phyloP scores from a whole-genome alignment of 2,888 invertebrate species.

The Melangyna quadrimaculata region DNA sequence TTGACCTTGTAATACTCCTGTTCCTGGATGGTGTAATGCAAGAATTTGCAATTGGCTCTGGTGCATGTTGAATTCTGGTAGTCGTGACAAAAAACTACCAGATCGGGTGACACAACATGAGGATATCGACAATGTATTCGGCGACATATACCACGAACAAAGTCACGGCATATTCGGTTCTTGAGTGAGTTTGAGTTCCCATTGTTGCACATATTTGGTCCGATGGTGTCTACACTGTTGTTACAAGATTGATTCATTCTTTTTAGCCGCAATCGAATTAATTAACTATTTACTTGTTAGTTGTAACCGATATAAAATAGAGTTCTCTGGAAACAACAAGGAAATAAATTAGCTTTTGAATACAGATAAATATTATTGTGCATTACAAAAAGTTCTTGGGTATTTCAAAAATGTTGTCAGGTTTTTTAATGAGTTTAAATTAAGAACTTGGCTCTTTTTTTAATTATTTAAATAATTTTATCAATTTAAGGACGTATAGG shows the following conservation, averaged over 20 bases:
- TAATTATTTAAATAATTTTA: no score
- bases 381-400: not conserved
- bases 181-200: conserved; percentile 33
- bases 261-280: not conserved
- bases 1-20: conserved; percentile 88
- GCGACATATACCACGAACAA: conserved; percentile 83
- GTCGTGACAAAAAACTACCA: conserved; percentile 84
- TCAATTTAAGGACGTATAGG: no score
- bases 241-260: conserved; percentile 43
- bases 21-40: conserved; percentile 89
- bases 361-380: not conserved
- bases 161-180: conserved; percentile 83
- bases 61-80: conserved; percentile 89
- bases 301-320: not conserved
- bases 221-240: not conserved
- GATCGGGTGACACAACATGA: conserved; percentile 73
- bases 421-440: no score
- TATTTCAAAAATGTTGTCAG: no score
- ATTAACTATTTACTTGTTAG: not conserved
- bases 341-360: not conserved
- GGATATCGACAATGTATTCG: conserved; percentile 74
- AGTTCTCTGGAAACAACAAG: not conserved
- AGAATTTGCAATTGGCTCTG: conserved; percentile 87
- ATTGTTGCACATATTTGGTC: conserved; percentile 26
- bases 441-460: no score